Conservation (phyloP, 2,888 invertebrate genomes). For the Apamea crenata region DNA sequence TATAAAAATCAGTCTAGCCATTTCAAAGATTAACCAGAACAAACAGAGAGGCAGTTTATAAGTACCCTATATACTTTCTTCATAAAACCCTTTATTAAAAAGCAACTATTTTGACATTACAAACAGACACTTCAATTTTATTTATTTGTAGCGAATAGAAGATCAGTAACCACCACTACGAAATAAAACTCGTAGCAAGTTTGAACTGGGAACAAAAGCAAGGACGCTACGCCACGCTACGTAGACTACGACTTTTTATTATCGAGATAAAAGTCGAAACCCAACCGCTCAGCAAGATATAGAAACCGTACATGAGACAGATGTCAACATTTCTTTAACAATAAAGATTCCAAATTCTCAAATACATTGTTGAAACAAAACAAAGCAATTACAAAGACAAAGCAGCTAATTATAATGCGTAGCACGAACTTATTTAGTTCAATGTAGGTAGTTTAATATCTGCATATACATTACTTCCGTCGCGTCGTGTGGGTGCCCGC, state of each 20-base stretch:
- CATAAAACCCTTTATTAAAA: neutral
- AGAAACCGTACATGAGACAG: neutral
- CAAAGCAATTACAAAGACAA: conserved; percentile 56
- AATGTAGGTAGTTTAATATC: conserved; percentile 80
- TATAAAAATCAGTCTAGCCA: neutral
- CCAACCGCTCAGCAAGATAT: neutral
- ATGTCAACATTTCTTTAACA: conserved; percentile 17
- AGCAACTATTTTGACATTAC: neutral
- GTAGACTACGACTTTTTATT: neutral
- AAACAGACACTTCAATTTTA: no score
- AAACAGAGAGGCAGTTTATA: neutral
- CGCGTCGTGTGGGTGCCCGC: conserved; percentile 85
- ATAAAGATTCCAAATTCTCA: conserved; percentile 37
- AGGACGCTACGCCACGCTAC: conserved; percentile 3
- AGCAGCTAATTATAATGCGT: conserved; percentile 75
- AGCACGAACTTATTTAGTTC: conserved; percentile 79
- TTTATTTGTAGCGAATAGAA: neutral
- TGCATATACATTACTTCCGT: conserved; percentile 84
- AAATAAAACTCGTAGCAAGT: neutral
- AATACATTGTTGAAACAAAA: conserved; percentile 53
- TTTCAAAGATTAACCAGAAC: neutral
- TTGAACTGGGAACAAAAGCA: neutral
- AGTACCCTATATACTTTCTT: neutral
- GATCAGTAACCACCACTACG: neutral
- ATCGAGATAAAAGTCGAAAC: neutral